phyloP scores from a whole-genome alignment of 2,888 invertebrate genomes.

The Dexiosoma caninum region DNA sequence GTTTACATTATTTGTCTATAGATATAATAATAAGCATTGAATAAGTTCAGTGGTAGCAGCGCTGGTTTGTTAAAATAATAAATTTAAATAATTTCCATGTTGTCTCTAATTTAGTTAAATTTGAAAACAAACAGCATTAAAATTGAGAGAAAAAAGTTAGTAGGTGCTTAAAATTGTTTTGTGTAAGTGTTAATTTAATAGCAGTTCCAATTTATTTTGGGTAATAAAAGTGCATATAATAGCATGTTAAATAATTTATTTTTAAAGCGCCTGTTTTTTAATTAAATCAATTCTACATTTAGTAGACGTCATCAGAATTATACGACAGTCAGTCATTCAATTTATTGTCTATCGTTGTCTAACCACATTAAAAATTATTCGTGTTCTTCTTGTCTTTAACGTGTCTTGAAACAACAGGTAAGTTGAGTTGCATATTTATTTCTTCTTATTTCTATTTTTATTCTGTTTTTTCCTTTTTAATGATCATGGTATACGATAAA shows the following conservation, averaged over 20 bases:
- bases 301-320: slow-evolving; percentile 56
- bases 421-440: slow-evolving; percentile 36
- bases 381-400: slow-evolving; percentile 24
- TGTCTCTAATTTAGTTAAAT: background rate
- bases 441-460: background rate
- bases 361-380: slow-evolving; percentile 20
- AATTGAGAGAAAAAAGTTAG: background rate
- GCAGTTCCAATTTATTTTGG: background rate
- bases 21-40: too few relatives aligned
- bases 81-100: background rate
- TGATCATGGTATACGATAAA: background rate
- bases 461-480: background rate
- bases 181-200: slow-evolving; percentile 5
- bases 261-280: background rate
- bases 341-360: slow-evolving; percentile 14
- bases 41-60: slow-evolving; percentile 4
- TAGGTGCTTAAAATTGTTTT: background rate
- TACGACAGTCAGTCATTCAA: slow-evolving; percentile 9
- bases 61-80: background rate
- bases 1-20: too few relatives aligned
- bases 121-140: background rate
- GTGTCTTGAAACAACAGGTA: slow-evolving; percentile 59
- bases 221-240: background rate
- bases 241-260: background rate
- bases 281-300: slow-evolving; percentile 11